Conservation (phyloP, 2,797 vertebrate genomes). For the Peromyscus eremicus region DNA sequence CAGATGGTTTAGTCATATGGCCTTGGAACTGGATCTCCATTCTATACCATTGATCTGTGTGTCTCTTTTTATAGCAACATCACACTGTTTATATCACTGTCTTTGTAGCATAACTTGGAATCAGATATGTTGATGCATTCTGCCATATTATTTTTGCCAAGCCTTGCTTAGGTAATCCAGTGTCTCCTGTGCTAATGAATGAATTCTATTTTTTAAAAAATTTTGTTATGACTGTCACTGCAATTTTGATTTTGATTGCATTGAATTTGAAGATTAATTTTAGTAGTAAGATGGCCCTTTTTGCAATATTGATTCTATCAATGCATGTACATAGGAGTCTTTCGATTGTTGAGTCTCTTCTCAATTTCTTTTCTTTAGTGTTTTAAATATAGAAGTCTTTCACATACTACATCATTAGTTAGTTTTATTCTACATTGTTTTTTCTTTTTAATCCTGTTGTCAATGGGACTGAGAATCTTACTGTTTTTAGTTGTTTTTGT, state of each 20-base stretch:
- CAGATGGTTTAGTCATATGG: not conserved
- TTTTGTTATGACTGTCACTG: not conserved
- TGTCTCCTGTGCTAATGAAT: not conserved
- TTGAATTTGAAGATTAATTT: not conserved
- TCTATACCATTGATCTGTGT: not conserved
- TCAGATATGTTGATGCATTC: not conserved
- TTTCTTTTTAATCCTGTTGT: not conserved
- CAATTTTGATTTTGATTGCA: not conserved
- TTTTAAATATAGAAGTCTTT: not conserved
- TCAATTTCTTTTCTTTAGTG: not conserved
- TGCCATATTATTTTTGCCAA: not conserved
- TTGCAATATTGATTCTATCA: not conserved
- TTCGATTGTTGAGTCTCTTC: not conserved
- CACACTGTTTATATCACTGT: not conserved
- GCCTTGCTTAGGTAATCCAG: not conserved
- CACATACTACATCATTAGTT: not conserved
- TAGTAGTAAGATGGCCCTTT: not conserved
- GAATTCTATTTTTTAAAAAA: not conserved
- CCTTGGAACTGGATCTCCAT: not conserved
- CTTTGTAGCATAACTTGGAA: not conserved
- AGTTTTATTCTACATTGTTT: not conserved
- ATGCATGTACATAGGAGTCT: not conserved
- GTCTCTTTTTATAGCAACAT: not conserved
- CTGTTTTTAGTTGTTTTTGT: not conserved
- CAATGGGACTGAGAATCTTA: not conserved